A percentile compares a stretch with the other conserved stretches of the same genome.
Conservation (phyloP, 2,797 vertebrate species). For the Gallinago nigripennis region DNA sequence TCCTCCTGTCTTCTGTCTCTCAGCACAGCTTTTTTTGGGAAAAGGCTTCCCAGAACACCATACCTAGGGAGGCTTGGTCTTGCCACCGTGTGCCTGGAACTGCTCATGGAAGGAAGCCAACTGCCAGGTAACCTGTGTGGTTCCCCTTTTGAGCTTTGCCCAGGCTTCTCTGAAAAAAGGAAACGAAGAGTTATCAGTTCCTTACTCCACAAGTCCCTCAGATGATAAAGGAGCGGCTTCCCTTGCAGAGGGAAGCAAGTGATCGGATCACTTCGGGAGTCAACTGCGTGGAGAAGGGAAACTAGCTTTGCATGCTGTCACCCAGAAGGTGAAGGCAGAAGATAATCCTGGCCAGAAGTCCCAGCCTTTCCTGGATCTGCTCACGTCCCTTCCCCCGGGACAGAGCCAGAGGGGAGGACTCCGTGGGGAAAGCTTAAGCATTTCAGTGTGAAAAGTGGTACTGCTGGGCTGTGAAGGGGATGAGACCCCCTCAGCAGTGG, state of each 20-base stretch:
- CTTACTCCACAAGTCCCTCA: neutral
- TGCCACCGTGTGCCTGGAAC: neutral
- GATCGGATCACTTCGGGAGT: neutral
- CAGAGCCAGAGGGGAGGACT: neutral
- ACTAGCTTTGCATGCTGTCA: neutral
- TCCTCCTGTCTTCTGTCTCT: neutral
- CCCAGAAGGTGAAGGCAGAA: neutral
- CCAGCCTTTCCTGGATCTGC: neutral
- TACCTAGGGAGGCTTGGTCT: neutral
- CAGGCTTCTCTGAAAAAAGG: neutral
- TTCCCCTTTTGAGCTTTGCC: neutral
- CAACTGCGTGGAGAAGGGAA: neutral
- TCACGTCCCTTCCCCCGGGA: neutral
- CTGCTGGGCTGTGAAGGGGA: neutral
- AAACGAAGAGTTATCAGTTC: constrained; percentile 7
- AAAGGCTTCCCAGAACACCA: neutral
- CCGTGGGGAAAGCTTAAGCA: neutral
- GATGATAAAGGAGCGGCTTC: neutral
- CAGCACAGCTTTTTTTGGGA: neutral
- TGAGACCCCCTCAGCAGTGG: neutral
- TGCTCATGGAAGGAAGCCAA: neutral
- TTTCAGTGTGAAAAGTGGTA: neutral
- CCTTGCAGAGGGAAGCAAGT: neutral
- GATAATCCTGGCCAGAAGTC: neutral
- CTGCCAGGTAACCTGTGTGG: neutral